phyloP scores from a whole-genome alignment of 1,140 invertebrate species.

The Cecropterus lyciades region DNA sequence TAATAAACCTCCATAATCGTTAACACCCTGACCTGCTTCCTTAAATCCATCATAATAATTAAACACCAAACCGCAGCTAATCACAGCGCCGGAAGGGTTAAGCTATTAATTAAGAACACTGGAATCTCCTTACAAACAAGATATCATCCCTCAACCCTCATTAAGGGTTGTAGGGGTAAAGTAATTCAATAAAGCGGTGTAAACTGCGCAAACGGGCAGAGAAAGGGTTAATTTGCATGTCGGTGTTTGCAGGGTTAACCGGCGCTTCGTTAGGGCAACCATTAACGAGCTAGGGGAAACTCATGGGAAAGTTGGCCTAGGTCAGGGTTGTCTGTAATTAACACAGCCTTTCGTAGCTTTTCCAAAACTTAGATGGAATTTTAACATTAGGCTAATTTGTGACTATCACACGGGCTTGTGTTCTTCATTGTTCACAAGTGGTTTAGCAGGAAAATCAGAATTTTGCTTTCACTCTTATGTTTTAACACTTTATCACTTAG shows the following conservation, averaged over 20 bases:
- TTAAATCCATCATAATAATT: conserved; percentile 58
- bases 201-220: conserved; percentile 70
- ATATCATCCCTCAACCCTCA: conserved; percentile 78
- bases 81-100: conserved; percentile 66
- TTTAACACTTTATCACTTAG: too few species aligned
- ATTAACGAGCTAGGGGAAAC: conserved; percentile 69
- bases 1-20: conserved; percentile 6
- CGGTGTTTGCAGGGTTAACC: conserved; percentile 76
- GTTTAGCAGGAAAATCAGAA: too few species aligned
- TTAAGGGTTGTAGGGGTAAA: conserved; percentile 62
- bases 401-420: too few species aligned
- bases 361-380: too few species aligned
- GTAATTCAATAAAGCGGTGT: conserved; percentile 82
- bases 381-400: too few species aligned
- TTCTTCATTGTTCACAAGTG: too few species aligned
- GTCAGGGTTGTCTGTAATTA: conserved; percentile 64
- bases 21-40: conserved; percentile 47
- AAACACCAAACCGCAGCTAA: conserved; percentile 66
- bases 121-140: conserved; percentile 78
- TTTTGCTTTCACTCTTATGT: too few species aligned
- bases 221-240: conserved; percentile 84
- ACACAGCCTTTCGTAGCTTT: conserved; percentile 25
- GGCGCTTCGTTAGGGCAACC: conserved; percentile 77
- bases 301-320: conserved; percentile 77
- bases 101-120: conserved; percentile 77